These are phyloP conservation scores for Elaeidobius kamerunicus DNA, from an alignment of 2,888 invertebrate species.

Conservation along the genomic window DNA sequence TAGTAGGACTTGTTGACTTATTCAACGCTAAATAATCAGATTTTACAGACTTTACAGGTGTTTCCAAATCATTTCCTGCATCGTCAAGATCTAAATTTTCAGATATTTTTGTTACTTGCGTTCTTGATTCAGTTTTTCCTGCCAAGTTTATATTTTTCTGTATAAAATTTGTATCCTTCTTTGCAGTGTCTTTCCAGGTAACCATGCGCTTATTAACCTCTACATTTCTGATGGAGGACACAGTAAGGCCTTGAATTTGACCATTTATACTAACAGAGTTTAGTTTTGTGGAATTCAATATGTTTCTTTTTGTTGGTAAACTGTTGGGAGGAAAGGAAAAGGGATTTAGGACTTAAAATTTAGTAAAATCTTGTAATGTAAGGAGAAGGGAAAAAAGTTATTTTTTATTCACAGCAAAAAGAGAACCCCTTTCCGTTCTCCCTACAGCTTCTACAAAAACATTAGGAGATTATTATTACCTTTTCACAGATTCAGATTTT, in stretches of 20 bases:
- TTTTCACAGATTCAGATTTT: conserved; percentile 43
- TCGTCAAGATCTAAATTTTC: no score
- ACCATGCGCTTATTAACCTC: conserved; percentile 36
- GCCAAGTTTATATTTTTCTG: no score
- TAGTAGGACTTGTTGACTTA: no score
- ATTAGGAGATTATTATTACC: conserved; percentile 33
- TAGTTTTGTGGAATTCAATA: conserved; percentile 45
- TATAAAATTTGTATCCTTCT: background rate
- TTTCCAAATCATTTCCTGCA: no score
- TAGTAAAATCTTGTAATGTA: conserved; percentile 33
- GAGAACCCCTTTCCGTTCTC: conserved; percentile 45
- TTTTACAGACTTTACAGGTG: background rate
- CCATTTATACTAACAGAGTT: conserved; percentile 47
- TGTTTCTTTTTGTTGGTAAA: conserved; percentile 34
- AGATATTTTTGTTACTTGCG: no score
- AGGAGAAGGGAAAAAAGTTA: conserved; percentile 41
- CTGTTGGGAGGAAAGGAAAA: conserved; percentile 41
- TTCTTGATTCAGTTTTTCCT: no score
- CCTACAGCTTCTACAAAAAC: conserved; percentile 35
- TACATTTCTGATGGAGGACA: conserved; percentile 37
- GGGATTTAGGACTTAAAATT: conserved; percentile 35
- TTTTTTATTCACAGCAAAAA: background rate
- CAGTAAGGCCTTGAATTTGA: conserved; percentile 42
- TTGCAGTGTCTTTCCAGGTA: conserved; percentile 42
- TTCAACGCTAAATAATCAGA: background rate